Conservation (phyloP, 53 echinoderm and acorn worm species). For the Apostichopus leukothele region DNA sequence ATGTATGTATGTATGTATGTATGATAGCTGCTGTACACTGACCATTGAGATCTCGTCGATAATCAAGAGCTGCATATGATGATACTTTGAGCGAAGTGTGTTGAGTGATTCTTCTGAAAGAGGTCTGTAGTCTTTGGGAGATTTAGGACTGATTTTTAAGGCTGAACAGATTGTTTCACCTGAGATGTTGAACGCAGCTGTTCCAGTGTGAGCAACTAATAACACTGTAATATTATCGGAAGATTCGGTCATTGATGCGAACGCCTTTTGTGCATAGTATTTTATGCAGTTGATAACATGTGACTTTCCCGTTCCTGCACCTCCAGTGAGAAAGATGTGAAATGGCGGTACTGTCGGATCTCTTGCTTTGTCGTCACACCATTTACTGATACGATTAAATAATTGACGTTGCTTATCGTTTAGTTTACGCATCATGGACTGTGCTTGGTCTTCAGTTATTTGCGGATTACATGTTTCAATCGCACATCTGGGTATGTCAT, state of each 20-base stretch:
- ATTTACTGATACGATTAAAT: conserved; percentile 20
- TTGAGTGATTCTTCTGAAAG: conserved; percentile 60
- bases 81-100: conserved; percentile 46
- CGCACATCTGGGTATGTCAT: conserved; percentile 5
- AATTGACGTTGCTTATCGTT: conserved; percentile 17
- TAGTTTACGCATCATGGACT: not conserved
- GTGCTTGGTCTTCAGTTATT: not conserved
- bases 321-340: conserved; percentile 44
- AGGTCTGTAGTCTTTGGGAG: conserved; percentile 27
- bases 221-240: conserved; percentile 26
- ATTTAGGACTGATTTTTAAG: conserved; percentile 6
- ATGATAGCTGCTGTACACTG: conserved; percentile 52
- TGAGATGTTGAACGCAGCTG: conserved; percentile 49
- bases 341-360: not conserved
- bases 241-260: not conserved
- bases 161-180: conserved; percentile 50
- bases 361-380: not conserved
- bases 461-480: not conserved
- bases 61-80: conserved; percentile 62
- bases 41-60: conserved; percentile 86
- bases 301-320: conserved; percentile 60
- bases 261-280: conserved; percentile 2
- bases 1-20: too few relatives aligned
- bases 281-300: conserved; percentile 53
- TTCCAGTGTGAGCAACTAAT: conserved; percentile 50